These are phyloP conservation scores for Melipona beecheii DNA, from an alignment of 2,888 invertebrate genomes.

Conservation along the genomic window DNA sequence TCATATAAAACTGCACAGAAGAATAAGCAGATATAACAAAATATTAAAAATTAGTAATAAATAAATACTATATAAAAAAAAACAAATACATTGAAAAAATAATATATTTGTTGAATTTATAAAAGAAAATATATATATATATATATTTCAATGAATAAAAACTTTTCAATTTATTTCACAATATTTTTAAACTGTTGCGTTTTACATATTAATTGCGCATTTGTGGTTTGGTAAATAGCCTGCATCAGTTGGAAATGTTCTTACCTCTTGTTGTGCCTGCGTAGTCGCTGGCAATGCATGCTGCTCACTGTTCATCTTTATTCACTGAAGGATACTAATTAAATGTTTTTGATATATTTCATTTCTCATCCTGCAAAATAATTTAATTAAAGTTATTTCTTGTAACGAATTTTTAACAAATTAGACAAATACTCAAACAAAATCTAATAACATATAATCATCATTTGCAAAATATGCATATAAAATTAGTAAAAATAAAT, in stretches of 20 bases:
- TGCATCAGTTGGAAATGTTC: slow-evolving; percentile 57
- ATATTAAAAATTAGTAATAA: slow-evolving; percentile 8
- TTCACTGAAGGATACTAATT: slow-evolving; percentile 77
- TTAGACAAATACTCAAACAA: background rate
- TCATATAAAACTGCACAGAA: slow-evolving; percentile 18
- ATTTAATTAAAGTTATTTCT: slow-evolving; percentile 21
- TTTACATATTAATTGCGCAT: slow-evolving; percentile 71
- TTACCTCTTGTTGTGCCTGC: slow-evolving; percentile 84
- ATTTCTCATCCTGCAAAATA: slow-evolving; percentile 77
- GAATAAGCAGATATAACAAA: slow-evolving; percentile 14
- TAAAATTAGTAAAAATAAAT: background rate
- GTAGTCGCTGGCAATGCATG: slow-evolving; percentile 83
- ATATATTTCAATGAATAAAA: slow-evolving; percentile 9
- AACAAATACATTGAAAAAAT: slow-evolving; percentile 8
- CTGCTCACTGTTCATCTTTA: slow-evolving; percentile 84
- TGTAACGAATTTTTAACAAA: background rate
- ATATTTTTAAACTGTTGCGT: slow-evolving; percentile 16
- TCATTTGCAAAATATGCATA: background rate
- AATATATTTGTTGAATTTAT: background rate
- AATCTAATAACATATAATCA: background rate
- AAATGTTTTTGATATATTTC: slow-evolving; percentile 75
- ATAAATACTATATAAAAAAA: background rate
- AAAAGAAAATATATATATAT: background rate
- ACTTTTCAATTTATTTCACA: background rate
- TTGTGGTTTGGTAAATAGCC: slow-evolving; percentile 77